Evolutionary conservation across 1,140 invertebrate genomes (phyloP), one percentile per base, ranked within the genome.

Genomic region (Drosophila lacertosa): DNA sequence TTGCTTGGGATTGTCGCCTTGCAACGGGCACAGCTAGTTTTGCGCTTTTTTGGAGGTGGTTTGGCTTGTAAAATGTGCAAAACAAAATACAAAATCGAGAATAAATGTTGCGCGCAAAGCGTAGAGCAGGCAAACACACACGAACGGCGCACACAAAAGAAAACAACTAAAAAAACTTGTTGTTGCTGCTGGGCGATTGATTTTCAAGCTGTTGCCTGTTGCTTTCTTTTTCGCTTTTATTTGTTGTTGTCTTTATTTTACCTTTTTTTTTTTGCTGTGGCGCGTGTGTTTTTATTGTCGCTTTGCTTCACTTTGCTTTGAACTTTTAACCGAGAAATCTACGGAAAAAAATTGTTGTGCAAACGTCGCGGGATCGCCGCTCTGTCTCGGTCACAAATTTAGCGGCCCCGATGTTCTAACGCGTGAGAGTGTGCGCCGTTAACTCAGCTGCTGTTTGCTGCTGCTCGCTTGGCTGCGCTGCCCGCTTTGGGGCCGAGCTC

Each of bases 291-390:
- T 40, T 63, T 62, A 53, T 35, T 50, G 22, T 57, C 33, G 48
- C 10, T 74, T 68, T 45, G 57, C 42, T 75, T 81, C 35, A 63
- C 74, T 57, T 74, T 66, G 75, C 67, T 74, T 77, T 84, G 76
- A 84, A 84, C 76, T 76, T 82, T 83, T 74, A 77, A 80, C 73
- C 75, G 80, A 79, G 68, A 79, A 74, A 72, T 72, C 50, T 64
- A 55, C 45, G 60, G 53, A 54, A 63, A 63, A 59, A 60, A 65
- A 45, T 51, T 59, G 42, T 70, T 74, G 72, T 64, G 55, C 60
- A 70, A 77, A 54, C 66, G 66, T 48, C 58, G 42, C 42, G 40
- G 42, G 39, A 67, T 35, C 37, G 63, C 63, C 69, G 53, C 63
- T 65, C 67, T 22, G 57, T 37, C 39, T 66, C 53, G 44, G 59